Evolutionary conservation across 2,888 invertebrate genomes (phyloP).

Genomic region (Harpagoxenus sublaevis): DNA sequence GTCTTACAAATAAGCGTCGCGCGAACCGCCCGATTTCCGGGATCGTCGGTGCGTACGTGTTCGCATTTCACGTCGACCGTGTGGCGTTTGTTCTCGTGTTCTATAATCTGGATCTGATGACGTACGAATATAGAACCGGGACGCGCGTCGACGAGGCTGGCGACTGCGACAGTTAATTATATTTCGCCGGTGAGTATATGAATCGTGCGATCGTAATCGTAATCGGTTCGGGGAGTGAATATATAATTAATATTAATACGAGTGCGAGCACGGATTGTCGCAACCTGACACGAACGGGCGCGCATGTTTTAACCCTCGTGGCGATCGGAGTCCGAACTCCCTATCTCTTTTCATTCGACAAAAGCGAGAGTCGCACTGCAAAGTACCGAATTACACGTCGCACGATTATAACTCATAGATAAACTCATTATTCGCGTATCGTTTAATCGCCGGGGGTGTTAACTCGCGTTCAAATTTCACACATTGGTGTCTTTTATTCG

Average conservation of each 20-base stretch:
- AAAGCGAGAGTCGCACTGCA: not conserved
- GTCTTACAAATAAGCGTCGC: not conserved
- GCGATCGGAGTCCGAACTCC: too few species aligned
- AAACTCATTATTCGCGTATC: not conserved
- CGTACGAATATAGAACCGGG: not conserved
- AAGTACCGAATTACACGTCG: not conserved
- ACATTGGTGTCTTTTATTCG: not conserved
- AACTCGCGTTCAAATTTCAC: not conserved
- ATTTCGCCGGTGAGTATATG: not conserved
- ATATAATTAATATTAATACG: not conserved
- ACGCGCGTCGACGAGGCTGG: not conserved
- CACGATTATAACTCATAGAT: not conserved
- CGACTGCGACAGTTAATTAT: slow-evolving; percentile 1
- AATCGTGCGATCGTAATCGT: not conserved
- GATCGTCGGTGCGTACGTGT: not conserved
- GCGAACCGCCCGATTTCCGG: not conserved
- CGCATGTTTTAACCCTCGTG: not conserved
- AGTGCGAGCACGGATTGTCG: not conserved
- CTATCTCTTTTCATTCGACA: not conserved
- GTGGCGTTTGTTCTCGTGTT: not conserved
- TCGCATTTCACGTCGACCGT: not conserved
- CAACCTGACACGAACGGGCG: not conserved
- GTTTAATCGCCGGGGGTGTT: slow-evolving; percentile 5
- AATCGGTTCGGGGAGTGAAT: not conserved
- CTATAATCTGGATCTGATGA: not conserved